Evolutionary conservation across 2,797 vertebrate genomes (phyloP), one percentile per base, ranked within the genome.

Genomic region (Rhinichthys osculus): DNA sequence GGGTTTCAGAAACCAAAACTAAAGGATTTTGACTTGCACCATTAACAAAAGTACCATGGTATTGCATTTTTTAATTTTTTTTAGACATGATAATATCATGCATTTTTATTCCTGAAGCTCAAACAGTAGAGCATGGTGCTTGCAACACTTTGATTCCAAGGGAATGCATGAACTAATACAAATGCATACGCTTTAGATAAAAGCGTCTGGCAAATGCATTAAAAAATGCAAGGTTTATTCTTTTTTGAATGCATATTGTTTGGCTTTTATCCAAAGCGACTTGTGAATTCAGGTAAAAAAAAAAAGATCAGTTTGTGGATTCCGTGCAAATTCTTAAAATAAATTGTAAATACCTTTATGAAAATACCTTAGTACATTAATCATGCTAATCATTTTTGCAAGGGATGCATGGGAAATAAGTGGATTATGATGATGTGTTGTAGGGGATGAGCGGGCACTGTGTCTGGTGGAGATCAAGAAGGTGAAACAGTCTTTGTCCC

Each of bases 401-500:
- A 59, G 7, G 13, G 3, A 59, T 40, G 74, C 33, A 78, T 19
- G 59, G 17, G 17, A 64, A 62, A 17, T 27, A 78, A 78, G 42
- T 62, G 1, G 3, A 64, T 62, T n/a, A 23, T 89, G 83, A 33
- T 78, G 74, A 47, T 89, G 83, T 82, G 57, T 82, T 90, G 87
- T 91, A 99, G 98, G 98, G 78, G 97, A 98, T 52, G 98, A 99
- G 92, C 94, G 98, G 85, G 97, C 98, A 0, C 90, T 99, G 90
- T 99, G 98, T 88, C 95, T 99, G 79, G 95, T 98, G 82, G 98
- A 99, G 52, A 97, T 99, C 81, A 99, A 99, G 94, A 96, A 98
- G 83, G 98, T 99, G 79, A 99, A 99, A 89, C 98, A 98, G 92
- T 98, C 97, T 64, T 91, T 99, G 84, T 97, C 97, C 3, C 98